A percentile compares a stretch with the other conserved stretches of the same genome.
Evolutionary conservation across 2,113 vertebrate species (phyloP).

Genomic region (Bostrychus sinensis): DNA sequence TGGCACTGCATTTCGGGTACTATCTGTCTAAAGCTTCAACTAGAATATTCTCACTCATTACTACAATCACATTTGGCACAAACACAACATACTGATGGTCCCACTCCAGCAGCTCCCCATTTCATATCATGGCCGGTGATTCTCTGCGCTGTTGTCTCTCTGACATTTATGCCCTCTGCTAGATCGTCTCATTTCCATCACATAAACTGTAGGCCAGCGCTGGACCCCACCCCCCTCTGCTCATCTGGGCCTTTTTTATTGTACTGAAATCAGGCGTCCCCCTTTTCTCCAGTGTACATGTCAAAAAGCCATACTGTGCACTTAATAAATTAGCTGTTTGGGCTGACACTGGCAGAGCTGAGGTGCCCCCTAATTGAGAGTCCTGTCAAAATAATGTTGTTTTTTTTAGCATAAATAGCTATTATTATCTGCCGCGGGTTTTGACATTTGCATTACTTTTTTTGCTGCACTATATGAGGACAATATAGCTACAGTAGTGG

Average conservation of each 20-base stretch:
- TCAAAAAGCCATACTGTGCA: slow-evolving; percentile 35
- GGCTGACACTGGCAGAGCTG: slow-evolving; percentile 53
- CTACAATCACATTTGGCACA: slow-evolving; percentile 13
- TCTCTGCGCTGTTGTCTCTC: slow-evolving; percentile 15
- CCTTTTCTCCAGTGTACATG: slow-evolving; percentile 13
- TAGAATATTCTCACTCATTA: neutral
- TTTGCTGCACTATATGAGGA: no score
- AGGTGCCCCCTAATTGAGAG: slow-evolving; percentile 56
- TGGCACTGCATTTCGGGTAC: no score
- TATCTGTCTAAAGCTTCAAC: neutral
- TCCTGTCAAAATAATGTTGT: slow-evolving; percentile 52
- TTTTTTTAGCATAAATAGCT: slow-evolving; percentile 44
- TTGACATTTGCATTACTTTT: slow-evolving; percentile 36
- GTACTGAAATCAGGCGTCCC: slow-evolving; percentile 17
- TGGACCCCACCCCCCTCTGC: neutral
- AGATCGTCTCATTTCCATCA: slow-evolving; percentile 37
- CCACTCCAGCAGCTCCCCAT: slow-evolving; percentile 12
- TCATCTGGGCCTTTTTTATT: slow-evolving; percentile 32
- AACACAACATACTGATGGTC: neutral
- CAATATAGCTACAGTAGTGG: no score
- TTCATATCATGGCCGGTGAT: slow-evolving; percentile 19
- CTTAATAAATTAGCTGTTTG: slow-evolving; percentile 59
- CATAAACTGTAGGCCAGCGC: neutral
- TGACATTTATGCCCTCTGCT: slow-evolving; percentile 17
- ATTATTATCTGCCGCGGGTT: slow-evolving; percentile 33